phyloP scores from a whole-genome alignment of 2,797 vertebrate species.

The Perodicticus potto region DNA sequence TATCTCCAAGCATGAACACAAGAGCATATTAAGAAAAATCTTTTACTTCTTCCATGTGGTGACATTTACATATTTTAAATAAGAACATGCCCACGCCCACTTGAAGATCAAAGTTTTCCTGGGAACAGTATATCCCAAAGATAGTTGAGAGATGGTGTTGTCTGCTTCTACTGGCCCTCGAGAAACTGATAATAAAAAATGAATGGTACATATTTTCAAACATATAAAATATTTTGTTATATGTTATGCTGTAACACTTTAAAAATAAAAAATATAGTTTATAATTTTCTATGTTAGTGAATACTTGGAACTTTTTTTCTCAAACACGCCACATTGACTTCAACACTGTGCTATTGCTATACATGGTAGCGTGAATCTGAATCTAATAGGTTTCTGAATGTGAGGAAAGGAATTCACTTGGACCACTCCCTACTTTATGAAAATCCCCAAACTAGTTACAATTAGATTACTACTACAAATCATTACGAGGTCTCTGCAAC shows the following conservation, averaged over 20 bases:
- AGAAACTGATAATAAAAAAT: neutral
- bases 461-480: neutral
- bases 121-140: conserved; percentile 24
- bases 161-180: neutral
- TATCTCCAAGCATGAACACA: conserved; percentile 15
- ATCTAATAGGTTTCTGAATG: neutral
- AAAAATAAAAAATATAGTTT: conserved; percentile 42
- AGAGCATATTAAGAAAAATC: conserved; percentile 26
- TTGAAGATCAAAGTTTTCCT: neutral
- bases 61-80: conserved; percentile 25
- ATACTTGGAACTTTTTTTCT: conserved; percentile 49
- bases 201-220: conserved; percentile 29
- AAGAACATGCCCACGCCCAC: neutral
- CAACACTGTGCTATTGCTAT: neutral
- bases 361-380: neutral
- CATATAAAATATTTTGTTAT: conserved; percentile 41
- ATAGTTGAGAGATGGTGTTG: neutral
- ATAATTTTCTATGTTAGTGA: conserved; percentile 41
- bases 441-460: neutral
- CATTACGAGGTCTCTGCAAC: neutral
- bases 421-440: neutral
- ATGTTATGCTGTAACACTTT: neutral
- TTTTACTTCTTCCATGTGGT: conserved; percentile 59
- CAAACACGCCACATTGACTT: neutral
- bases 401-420: neutral